Evolutionary conservation across 2,888 invertebrate species (phyloP).

Genomic region (Campopleginae sp.): DNA sequence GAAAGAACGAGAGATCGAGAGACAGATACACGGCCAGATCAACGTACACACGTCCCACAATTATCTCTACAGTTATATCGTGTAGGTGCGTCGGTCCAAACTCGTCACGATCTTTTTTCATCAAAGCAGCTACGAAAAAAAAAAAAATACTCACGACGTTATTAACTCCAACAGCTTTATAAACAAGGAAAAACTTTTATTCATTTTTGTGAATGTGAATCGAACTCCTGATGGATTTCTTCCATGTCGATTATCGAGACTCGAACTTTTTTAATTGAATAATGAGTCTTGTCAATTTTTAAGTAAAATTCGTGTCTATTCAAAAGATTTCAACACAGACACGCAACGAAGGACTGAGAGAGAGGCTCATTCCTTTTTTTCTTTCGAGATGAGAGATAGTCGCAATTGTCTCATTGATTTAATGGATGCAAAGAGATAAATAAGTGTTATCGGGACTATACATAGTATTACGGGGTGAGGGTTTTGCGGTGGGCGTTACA

Average conservation of each 20-base stretch:
- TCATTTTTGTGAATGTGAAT: not conserved
- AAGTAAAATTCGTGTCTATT: too few species aligned
- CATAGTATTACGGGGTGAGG: constrained; percentile 51
- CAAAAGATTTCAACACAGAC: not conserved
- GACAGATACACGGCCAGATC: not conserved
- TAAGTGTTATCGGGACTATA: constrained; percentile 44
- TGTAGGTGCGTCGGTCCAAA: constrained; percentile 17
- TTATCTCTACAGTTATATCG: constrained; percentile 11
- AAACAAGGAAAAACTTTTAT: not conserved
- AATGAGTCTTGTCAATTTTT: too few species aligned
- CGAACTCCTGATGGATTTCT: too few species aligned
- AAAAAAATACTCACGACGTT: not conserved
- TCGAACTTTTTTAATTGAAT: too few species aligned
- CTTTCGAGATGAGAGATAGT: constrained; percentile 59
- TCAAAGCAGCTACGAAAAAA: not conserved
- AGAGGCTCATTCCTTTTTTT: constrained; percentile 17
- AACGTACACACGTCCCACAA: not conserved
- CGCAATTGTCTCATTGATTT: constrained; percentile 65
- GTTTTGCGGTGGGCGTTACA: constrained; percentile 68
- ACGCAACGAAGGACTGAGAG: not conserved
- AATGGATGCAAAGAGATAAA: constrained; percentile 67
- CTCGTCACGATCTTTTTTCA: not conserved
- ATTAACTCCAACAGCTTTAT: not conserved
- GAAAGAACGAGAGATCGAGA: constrained; percentile 7
- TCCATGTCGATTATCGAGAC: too few species aligned